phyloP scores from a whole-genome alignment of 64 coral and sea anemone genomes.

The Dendronephthya gigantea region DNA sequence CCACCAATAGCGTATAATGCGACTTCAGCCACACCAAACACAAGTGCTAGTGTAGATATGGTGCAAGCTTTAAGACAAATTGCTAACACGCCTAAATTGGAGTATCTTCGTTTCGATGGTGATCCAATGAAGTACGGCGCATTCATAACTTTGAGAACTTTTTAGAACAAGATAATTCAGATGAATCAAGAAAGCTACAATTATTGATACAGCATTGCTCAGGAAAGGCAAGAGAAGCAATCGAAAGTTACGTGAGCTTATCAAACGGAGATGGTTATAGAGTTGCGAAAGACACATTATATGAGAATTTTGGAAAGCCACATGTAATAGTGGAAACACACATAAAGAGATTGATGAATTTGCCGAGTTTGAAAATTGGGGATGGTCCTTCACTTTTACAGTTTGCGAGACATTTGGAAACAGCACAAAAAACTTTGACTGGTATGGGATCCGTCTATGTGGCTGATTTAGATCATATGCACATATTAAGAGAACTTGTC shows the following conservation, averaged over 20 bases:
- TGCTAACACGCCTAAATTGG: background rate
- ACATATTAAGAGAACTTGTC: background rate
- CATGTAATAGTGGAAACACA: background rate
- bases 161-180: too few relatives aligned
- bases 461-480: background rate
- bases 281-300: background rate
- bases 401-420: background rate
- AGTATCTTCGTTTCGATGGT: background rate
- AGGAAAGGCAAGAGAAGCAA: background rate
- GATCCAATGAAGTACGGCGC: background rate
- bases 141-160: constrained; percentile 4
- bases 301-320: constrained; percentile 11
- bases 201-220: constrained; percentile 7
- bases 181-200: background rate
- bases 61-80: background rate
- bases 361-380: background rate
- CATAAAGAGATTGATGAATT: background rate
- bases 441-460: background rate
- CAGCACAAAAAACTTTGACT: background rate
- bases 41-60: background rate
- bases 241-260: background rate
- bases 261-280: background rate
- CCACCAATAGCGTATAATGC: background rate
- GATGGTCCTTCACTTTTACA: background rate
- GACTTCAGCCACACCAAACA: too few relatives aligned